A percentile compares a stretch with the other conserved stretches of the same genome.
phyloP scores from a whole-genome alignment of 2,888 invertebrate species.

The Bhutanitis thaidina region DNA sequence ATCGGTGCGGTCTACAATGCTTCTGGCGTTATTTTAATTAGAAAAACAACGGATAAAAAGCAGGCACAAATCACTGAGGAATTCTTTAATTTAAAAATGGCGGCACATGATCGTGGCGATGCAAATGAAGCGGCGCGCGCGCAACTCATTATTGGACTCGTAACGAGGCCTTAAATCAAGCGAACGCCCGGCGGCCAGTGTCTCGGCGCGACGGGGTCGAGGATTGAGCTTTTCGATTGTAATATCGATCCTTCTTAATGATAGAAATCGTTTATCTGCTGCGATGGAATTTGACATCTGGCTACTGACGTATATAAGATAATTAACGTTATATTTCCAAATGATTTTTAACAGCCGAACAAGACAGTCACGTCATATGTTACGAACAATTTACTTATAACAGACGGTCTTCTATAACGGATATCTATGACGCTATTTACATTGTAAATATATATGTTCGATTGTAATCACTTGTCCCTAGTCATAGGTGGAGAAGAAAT shows the following conservation, averaged over 20 bases:
- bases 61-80: constrained; percentile 36
- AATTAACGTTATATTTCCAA: constrained; percentile 1
- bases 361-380: too few species aligned
- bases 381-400: too few species aligned
- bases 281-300: constrained; percentile 6
- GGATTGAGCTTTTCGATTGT: constrained; percentile 37
- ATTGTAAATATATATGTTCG: too few species aligned
- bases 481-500: too few species aligned
- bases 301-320: constrained; percentile 1
- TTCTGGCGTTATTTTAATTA: constrained; percentile 18
- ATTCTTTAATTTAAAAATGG: constrained; percentile 63
- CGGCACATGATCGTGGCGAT: constrained; percentile 47
- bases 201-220: constrained; percentile 44
- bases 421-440: too few species aligned
- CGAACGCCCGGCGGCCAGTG: constrained; percentile 68
- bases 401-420: too few species aligned
- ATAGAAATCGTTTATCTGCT: constrained; percentile 31
- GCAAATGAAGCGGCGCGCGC: constrained; percentile 52
- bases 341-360: neutral
- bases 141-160: constrained; percentile 68
- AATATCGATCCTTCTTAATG: constrained; percentile 52
- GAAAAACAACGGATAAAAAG: constrained; percentile 11
- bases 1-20: neutral
- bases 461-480: too few species aligned
- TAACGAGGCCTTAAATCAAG: constrained; percentile 73